Base-by-base conservation (phyloP, 2,113 vertebrate genomes). In the Motacilla alba region DNA sequence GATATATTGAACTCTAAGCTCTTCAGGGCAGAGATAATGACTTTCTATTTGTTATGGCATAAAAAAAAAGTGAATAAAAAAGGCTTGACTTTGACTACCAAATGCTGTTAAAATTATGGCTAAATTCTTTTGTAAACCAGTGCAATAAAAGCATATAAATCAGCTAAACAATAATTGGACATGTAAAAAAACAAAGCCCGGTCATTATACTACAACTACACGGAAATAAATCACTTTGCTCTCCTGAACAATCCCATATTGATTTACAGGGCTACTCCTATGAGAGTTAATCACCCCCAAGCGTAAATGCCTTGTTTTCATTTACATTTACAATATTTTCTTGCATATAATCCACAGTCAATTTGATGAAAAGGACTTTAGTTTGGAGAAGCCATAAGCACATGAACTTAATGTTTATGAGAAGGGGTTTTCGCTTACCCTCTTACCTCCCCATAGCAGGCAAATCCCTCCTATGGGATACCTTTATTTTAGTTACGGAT, bases 21-120 rank as follows among this genome's bases (percentile, higher is more conserved):
- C 86, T 93, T 97, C 44, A 66, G 94, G 95, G 90, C 69, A 97
- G 80, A 96, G 94, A 93, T 95, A 95, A 96, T 87, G 66, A 93
- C 87, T 96, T 95, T 95, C 89, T 90, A 87, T 94, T 96, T 94
- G 88, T 94, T 90, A 92, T 4, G 58, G 76, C 53, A 81, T 60
- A 4, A 78, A 89, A 77, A 90, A 68, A 91, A 89, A 72, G 49
- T 52, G 43, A 80, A 78, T 35, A 83, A 79, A 83, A 95, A 74
- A 43, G 62, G 83, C 53, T 89, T 50, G 78, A 66, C 92, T 75
- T 8, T 78, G 95, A 93, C 94, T 95, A 96, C 87, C 81, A 96
- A 95, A 94, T 66, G 64, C 60, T 87, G 73, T 64, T 86, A 93
- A 93, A 97, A 92, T 94, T 60, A 95, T 41, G 58, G 76, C 58